Evolutionary conservation across 1,140 invertebrate species (phyloP), one percentile per base, ranked within the genome.

Genomic region (Wiebesia pumilae): DNA sequence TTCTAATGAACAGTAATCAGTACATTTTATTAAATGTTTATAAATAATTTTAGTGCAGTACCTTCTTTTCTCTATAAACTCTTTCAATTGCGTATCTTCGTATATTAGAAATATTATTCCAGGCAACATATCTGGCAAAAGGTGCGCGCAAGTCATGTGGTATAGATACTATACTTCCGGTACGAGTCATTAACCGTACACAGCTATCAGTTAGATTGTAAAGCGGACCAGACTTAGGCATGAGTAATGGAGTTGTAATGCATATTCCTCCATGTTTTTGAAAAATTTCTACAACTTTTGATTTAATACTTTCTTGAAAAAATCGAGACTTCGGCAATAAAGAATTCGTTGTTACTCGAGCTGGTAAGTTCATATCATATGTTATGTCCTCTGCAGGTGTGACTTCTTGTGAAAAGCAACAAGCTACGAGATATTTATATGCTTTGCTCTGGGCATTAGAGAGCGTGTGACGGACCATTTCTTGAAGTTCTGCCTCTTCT

Each of bases 61-160:
- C 96, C 89, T 97, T 96, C 89, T 96, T 96, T 92, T 98, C 97
- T 87, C 97, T 95, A 90, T 96, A 99, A 4, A 99, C 98, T 87
- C 96, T 95, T 89, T 97, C 97, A 30, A 99, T 96, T 6, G 96
- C 95, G 91, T 97, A 99, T 89, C 98, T 95, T 89, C 98, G 97
- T 84, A 99, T 94, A 85, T 95, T 95, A 80, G 95, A 96, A 3
- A 98, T 96, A 27, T 96, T 96, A 90, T 97, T 97, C 93, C 97
- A 96, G 0, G 97, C 97, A n/a, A 98, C 94, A 91, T 97, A 97
- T 80, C 97, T 94, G 0, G 96, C 98, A 95, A 98, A 96, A 83
- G 97, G 95, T 12, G 96, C 95, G 80, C 96, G 94, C 62, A 97
- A 93, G 92, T 97, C 97, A 91, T 97, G 96, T 0, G 97, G 97